phyloP scores from a whole-genome alignment of 1,140 invertebrate species.

The Macrobrachium nipponense region DNA sequence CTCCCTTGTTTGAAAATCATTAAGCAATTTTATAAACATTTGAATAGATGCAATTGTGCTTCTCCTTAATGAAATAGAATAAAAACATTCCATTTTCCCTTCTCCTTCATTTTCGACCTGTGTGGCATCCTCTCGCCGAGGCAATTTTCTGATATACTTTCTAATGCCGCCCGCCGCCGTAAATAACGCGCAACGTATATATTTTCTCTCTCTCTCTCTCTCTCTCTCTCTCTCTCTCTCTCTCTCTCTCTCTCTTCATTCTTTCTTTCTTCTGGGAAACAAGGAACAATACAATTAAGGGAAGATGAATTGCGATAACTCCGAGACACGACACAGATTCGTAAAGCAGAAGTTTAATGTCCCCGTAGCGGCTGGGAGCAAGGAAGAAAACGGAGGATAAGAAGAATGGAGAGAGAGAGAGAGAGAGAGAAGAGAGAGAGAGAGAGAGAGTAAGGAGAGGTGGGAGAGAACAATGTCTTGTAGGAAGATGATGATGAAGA shows the following conservation, averaged over 20 bases:
- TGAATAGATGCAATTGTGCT: too few species aligned
- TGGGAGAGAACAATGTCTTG: not conserved
- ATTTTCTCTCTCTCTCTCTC: constrained; percentile 1
- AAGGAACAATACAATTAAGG: not conserved
- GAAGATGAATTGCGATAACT: not conserved
- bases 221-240: constrained; percentile 23
- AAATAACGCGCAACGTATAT: too few species aligned
- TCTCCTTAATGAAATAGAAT: too few species aligned
- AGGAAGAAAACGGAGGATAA: not conserved
- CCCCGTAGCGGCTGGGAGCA: not conserved
- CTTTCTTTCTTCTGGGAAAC: not conserved
- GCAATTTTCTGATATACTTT: too few species aligned
- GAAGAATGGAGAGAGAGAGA: not conserved
- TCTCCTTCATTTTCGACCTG: too few species aligned
- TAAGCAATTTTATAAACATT: too few species aligned
- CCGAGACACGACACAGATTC: not conserved
- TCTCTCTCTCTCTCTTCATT: constrained; percentile 17
- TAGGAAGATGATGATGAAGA: not conserved
- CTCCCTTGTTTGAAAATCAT: too few species aligned
- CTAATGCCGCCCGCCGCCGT: too few species aligned
- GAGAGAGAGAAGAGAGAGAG: too few species aligned
- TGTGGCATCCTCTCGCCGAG: too few species aligned
- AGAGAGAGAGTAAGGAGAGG: not conserved
- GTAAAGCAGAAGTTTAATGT: not conserved
- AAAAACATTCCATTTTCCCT: too few species aligned